A percentile compares a stretch with the other conserved stretches of the same genome.
Conservation (phyloP, 2,113 vertebrate genomes). For the Oreochromis spilurus region DNA sequence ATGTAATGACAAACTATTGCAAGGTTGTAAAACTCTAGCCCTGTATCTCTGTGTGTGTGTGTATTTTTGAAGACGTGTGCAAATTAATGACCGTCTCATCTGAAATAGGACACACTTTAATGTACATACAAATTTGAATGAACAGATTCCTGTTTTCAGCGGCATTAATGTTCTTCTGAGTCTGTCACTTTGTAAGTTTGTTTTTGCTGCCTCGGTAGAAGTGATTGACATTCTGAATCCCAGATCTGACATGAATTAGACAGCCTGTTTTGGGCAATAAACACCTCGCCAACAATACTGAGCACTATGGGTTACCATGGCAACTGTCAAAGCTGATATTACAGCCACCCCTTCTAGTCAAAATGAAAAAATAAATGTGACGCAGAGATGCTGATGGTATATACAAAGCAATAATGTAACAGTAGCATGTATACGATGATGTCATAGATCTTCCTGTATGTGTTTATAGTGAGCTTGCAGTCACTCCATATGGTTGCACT, state of each 20-base stretch:
- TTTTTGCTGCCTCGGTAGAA: background rate
- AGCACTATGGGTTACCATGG: constrained; percentile 51
- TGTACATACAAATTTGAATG: background rate
- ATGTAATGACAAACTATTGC: background rate
- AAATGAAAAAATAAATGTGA: background rate
- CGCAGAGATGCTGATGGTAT: background rate
- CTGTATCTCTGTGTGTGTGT: rapidly evolving
- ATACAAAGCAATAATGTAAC: background rate
- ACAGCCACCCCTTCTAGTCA: background rate
- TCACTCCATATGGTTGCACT: background rate
- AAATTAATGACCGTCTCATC: background rate
- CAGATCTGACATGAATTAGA: constrained; percentile 27
- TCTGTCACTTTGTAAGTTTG: background rate
- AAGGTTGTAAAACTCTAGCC: background rate
- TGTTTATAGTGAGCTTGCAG: background rate
- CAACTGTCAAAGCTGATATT: constrained; percentile 28
- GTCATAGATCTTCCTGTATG: background rate
- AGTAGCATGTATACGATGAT: background rate
- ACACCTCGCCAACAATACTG: constrained; percentile 19
- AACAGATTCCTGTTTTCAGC: background rate
- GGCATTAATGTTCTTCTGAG: background rate
- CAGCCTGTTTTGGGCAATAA: constrained; percentile 13
- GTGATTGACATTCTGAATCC: background rate
- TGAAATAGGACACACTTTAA: background rate
- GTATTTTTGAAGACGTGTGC: background rate